Conservation (phyloP, 2,888 invertebrate genomes). For the Drosophila neotestacea region DNA sequence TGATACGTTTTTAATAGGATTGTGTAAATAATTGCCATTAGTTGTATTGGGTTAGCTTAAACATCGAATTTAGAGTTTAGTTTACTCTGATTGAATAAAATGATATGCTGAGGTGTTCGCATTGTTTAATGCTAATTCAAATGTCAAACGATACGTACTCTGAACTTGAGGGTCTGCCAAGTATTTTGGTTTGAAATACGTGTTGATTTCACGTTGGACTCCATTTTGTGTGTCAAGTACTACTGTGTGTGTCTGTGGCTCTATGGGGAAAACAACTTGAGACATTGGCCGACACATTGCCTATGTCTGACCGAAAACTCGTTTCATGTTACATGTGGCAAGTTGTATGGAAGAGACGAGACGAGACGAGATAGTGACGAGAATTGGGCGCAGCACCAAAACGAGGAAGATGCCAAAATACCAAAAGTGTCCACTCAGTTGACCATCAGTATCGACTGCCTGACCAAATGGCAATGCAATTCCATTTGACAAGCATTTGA, state of each 20-base stretch:
- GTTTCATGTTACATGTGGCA: slow-evolving; percentile 26
- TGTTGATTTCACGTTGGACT: slow-evolving; percentile 20
- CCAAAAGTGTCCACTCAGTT: slow-evolving; percentile 26
- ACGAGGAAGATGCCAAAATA: slow-evolving; percentile 28
- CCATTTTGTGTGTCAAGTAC: slow-evolving; percentile 55
- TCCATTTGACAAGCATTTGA: slow-evolving; percentile 19
- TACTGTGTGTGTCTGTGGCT: neutral
- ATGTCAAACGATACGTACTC: slow-evolving; percentile 14
- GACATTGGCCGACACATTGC: slow-evolving; percentile 16
- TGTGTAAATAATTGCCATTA: neutral
- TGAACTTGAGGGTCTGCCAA: slow-evolving; percentile 47
- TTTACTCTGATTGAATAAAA: slow-evolving; percentile 4
- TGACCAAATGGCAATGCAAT: slow-evolving; percentile 29
- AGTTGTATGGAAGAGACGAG: neutral
- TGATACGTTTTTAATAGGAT: slow-evolving; percentile 1
- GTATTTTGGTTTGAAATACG: slow-evolving; percentile 19
- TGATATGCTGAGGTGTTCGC: neutral
- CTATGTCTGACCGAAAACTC: slow-evolving; percentile 12
- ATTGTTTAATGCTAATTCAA: slow-evolving; percentile 19
- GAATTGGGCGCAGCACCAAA: slow-evolving; percentile 32
- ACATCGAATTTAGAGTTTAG: neutral
- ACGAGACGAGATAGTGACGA: neutral
- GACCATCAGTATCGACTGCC: slow-evolving; percentile 13
- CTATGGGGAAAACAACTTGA: slow-evolving; percentile 3
- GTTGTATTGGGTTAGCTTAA: slow-evolving; percentile 1